These are phyloP conservation scores for Cygnus buccinator DNA, from an alignment of 2,113 vertebrate species.

Conservation along the genomic window DNA sequence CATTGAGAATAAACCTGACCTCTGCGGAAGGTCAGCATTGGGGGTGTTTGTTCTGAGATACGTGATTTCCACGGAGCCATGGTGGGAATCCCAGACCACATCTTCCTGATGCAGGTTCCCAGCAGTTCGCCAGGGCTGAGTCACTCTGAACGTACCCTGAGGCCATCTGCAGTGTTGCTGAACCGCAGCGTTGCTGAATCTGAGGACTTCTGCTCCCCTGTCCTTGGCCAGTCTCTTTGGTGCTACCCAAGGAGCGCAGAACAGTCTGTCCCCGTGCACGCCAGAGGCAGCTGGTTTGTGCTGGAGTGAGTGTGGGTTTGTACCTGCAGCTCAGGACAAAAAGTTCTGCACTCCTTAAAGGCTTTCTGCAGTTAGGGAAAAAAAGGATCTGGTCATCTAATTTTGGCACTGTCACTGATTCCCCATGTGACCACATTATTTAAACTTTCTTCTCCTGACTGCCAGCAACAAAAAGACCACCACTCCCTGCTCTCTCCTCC, in stretches of 20 bases:
- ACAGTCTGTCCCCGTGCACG: not conserved
- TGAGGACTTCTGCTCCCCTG: not conserved
- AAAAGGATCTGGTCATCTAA: not conserved
- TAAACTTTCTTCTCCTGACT: not conserved
- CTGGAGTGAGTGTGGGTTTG: not conserved
- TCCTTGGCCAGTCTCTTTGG: not conserved
- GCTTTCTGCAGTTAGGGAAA: not conserved
- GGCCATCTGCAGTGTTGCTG: not conserved
- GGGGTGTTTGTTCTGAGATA: not conserved
- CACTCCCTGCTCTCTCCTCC: not conserved
- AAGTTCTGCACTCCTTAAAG: not conserved
- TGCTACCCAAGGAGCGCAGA: not conserved
- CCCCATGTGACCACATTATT: accelerated
- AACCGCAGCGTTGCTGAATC: not conserved
- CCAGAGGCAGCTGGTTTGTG: not conserved
- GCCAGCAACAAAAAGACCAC: not conserved
- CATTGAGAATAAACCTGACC: not conserved
- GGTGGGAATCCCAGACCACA: not conserved
- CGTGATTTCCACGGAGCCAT: not conserved
- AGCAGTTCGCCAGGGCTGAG: not conserved
- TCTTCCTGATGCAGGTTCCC: not conserved
- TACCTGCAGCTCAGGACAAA: not conserved
- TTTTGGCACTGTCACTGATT: not conserved
- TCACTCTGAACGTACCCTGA: not conserved
- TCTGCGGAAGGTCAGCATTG: not conserved